phyloP scores from a whole-genome alignment of 1,140 invertebrate species.

The Drosophila nebulosa region DNA sequence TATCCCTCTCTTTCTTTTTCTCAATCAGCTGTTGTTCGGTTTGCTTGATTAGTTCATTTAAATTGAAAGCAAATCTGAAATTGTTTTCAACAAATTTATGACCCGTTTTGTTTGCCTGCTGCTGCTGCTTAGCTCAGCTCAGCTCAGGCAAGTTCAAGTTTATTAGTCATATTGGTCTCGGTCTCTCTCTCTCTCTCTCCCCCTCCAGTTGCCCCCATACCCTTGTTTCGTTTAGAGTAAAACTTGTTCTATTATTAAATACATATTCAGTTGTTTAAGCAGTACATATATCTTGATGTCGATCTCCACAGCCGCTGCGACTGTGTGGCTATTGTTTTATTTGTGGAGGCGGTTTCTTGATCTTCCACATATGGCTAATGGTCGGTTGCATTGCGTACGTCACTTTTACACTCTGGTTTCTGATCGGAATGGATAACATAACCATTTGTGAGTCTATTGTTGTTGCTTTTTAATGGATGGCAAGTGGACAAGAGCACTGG shows the following conservation, averaged over 20 bases:
- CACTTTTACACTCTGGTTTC: constrained; percentile 17
- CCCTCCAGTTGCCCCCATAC: no score
- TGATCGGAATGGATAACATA: background rate
- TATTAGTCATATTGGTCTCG: constrained; percentile 54
- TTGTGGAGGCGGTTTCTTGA: constrained; percentile 44
- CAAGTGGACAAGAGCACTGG: background rate
- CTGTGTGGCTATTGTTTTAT: background rate
- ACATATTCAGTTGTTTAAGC: constrained; percentile 45
- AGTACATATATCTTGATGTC: background rate
- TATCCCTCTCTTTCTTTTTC: background rate
- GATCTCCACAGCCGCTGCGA: background rate
- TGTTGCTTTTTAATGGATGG: background rate
- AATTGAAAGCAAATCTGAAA: constrained; percentile 25
- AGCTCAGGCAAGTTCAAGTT: constrained; percentile 67
- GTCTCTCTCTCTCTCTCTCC: background rate
- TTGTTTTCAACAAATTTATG: constrained; percentile 26
- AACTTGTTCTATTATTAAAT: constrained; percentile 62
- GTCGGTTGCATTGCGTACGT: constrained; percentile 26
- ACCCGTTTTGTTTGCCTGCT: background rate
- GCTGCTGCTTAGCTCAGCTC: no score
- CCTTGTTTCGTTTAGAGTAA: constrained; percentile 1
- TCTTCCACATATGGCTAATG: constrained; percentile 67
- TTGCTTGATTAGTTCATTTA: background rate
- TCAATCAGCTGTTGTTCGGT: background rate
- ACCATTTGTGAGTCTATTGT: background rate